Evolutionary conservation across 2,797 vertebrate genomes (phyloP).

Genomic region (Sorex maritimensis): DNA sequence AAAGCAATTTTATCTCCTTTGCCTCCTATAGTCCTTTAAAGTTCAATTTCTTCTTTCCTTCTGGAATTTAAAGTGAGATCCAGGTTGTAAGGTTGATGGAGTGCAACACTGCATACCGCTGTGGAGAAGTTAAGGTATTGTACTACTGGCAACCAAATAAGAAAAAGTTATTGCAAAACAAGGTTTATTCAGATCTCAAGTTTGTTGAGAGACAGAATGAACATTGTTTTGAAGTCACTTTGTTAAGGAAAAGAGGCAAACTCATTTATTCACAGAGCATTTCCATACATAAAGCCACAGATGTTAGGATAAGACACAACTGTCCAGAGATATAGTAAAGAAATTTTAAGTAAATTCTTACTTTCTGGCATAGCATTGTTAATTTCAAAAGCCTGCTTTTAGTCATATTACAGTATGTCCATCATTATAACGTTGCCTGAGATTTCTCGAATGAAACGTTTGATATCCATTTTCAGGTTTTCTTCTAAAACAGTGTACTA

Average conservation of each 20-base stretch:
- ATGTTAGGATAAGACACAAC: background rate
- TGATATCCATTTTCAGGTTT: conserved; percentile 17
- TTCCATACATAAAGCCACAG: conserved; percentile 25
- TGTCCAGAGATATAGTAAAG: background rate
- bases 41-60: conserved; percentile 19
- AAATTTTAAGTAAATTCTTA: background rate
- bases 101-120: background rate
- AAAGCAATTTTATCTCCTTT: background rate
- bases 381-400: background rate
- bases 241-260: conserved; percentile 1
- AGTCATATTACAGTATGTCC: background rate
- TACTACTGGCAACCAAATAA: background rate
- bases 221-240: background rate
- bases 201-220: background rate
- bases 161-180: background rate
- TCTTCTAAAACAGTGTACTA: background rate
- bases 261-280: background rate
- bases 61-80: conserved; percentile 33
- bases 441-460: conserved; percentile 5
- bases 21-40: conserved; percentile 11
- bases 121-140: background rate
- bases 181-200: background rate
- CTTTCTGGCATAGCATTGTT: background rate
- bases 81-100: background rate
- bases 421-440: background rate